Base-by-base conservation (phyloP, 2,888 invertebrate species). In the Drosophila planitibia region DNA sequence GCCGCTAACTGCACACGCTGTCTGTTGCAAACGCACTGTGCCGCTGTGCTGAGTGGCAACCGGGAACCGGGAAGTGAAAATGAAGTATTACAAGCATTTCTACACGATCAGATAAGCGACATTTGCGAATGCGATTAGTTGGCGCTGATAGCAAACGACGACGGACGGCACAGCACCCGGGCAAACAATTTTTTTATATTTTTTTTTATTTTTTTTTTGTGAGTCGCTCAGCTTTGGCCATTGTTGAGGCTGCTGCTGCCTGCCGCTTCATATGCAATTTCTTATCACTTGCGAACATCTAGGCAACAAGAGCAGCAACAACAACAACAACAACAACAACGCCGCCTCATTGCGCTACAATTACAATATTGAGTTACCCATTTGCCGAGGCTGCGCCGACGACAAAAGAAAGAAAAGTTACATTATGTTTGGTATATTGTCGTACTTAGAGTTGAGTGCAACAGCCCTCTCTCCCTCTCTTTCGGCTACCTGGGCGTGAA, bases 251-350 rank as follows among this genome's bases (percentile, higher is more conserved):
- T 82, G 82, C 71, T 37, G 51, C 60, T 57, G 81, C 58, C 72
- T 32, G 65, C 68, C 74, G 79, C 86, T 83, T 86, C 91, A 85
- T 87, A 79, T 89, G 82, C 88, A 91, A 91, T 86, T 80, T 60
- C 90, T 91, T 92, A 92, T 92, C 92, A 91, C 82, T 92, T 86
- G 91, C 92, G 92, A 91, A 92, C 91, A 92, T 92, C 92, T 92
- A 82, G 85, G 87, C 73, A 79, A 75, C 85, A 81, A 70, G 78
- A 69, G 75, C 85, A 80, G 72, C 80, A 60, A 30, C 70, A 35
- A 7, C 69, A 58, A 10, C 47, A 47, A 16, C 41, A 58, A 30
- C 54, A 69, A 33, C 64, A 69, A 54, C 65, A 55, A 64, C 85
- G 83, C 22, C 90, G 86, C 91, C 91, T 91, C 91, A 92, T 92